Evolutionary conservation across 2,797 vertebrate genomes (phyloP), one percentile per base, ranked within the genome.

Genomic region (Lithobates sylvaticus): DNA sequence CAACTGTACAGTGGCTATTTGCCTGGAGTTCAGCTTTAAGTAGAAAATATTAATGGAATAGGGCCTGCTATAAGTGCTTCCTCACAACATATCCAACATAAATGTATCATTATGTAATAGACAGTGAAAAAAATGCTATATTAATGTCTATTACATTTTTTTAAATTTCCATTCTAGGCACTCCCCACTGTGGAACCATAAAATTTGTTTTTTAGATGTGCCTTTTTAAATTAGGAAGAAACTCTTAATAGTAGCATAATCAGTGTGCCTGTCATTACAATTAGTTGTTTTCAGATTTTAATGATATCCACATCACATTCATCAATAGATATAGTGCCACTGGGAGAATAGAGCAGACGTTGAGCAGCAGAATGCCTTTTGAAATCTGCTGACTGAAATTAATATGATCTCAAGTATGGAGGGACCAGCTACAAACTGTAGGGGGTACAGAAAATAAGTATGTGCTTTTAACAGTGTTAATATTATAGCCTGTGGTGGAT

Each of bases 271-370:
- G 50, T 74, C 70, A 74, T 42, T 72, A 64, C 34, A 44, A 80
- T 70, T 47, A 80, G 70, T 82, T 82, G n/a, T 74, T 82, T 73
- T 64, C n/a, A 54, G 44, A n/a, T 42, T 73, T 74, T 82, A 73
- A 73, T 73, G 70, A 54, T 44, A 39, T 74, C 15, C 32, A 61
- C 23, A 73, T 39, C 70, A n/a, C 70, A 82, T 82, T 42, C 80
- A 82, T 73, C 50, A 64, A 73, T 74, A 82, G 32, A 71, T 73
- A 82, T 74, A 74, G 70, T 64, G 54, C 50, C 50, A 73, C 68
- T 81, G 29, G 69, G 80, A 73, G 32, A 74, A 50, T 15, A 73
- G 27, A 73, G 10, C 39, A 73, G 26, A 54, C 50, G 16, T 18
- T 5, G 50, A 54, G 16, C 50, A 54, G 26, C 32, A 73, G 32